Base-by-base conservation (phyloP, 2,797 vertebrate species). In the Lophius americanus region DNA sequence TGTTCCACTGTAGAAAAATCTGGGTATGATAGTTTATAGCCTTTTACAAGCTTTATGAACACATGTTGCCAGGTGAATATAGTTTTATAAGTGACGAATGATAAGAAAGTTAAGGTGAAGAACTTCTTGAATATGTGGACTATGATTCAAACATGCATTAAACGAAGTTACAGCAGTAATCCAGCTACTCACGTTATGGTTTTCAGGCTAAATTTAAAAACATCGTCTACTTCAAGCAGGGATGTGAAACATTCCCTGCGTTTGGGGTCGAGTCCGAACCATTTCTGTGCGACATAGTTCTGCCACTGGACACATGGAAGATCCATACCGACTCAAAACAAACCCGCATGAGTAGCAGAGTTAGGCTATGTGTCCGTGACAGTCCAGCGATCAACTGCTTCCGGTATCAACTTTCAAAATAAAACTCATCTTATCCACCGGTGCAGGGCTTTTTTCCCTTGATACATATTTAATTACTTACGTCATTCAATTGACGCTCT, bases 221-320 rank as follows among this genome's bases (percentile, higher is more conserved):
- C 65, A 48, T 84, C 91, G 61, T 93, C 90, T 60, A 88, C 61
- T 59, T 92, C 91, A 37, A 35, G 59, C 52, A 88, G 51, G 13
- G 81, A 76, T 7, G 66, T 53, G 47, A 94, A 94, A 4, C 41
- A 56, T 7, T 83, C 65, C 64, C 77, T 89, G 1, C 43, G 9
- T 39, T 81, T 78, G 0, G 81, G 13, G 6, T 86, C 73, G 7
- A 94, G 82, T 23, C 42, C 42, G 5, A 13, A 64, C 94, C 93
- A 94, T 76, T 91, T 94, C 64, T 81, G 83, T 3, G 89, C 83
- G 2, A 91, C 89, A 36, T 92, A 68, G 3, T 89, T 77, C 9
- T 91, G 87, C 94, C 94, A 95, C 64, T 65, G 82, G 7, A 58
- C 4, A 33, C 88, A 86, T 0, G 93, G 93, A 3, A 93, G 78